Conservation (phyloP, 2,113 vertebrate genomes). For the Pelecanus crispus region DNA sequence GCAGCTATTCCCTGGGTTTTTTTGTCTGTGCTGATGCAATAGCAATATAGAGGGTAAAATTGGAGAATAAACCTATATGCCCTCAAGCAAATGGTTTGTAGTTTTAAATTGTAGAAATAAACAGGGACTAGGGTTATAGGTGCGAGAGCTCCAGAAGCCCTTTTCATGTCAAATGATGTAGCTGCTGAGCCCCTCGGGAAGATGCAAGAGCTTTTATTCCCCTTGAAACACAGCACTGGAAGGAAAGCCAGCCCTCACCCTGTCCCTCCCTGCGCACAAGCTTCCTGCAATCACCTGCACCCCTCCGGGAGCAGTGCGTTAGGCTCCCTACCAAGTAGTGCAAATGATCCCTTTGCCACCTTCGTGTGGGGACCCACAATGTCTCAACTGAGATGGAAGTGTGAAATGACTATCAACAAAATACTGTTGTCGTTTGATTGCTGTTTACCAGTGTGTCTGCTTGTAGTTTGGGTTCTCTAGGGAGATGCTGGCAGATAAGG, state of each 20-base stretch:
- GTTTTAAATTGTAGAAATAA: background rate
- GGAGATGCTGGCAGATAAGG: background rate
- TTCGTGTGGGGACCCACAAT: background rate
- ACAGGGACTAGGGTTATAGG: background rate
- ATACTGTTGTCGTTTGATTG: background rate
- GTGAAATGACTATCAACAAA: background rate
- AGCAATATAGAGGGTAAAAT: background rate
- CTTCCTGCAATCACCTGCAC: no score
- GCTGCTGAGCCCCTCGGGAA: background rate
- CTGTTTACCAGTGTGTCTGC: background rate
- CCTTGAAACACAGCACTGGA: fast-evolving
- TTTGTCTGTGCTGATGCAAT: background rate
- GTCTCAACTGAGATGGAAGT: background rate
- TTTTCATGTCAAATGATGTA: background rate
- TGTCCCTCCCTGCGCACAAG: background rate
- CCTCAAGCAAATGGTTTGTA: background rate
- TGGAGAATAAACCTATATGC: background rate
- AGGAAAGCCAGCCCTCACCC: background rate
- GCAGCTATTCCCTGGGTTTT: background rate
- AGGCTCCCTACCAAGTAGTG: fast-evolving
- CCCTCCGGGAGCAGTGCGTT: fast-evolving
- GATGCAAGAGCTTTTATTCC: background rate
- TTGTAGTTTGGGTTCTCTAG: background rate
- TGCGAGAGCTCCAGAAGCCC: background rate
- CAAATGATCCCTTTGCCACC: background rate